Evolutionary conservation across 2,797 vertebrate species (phyloP).

Genomic region (Chelidonichthys spinosus): DNA sequence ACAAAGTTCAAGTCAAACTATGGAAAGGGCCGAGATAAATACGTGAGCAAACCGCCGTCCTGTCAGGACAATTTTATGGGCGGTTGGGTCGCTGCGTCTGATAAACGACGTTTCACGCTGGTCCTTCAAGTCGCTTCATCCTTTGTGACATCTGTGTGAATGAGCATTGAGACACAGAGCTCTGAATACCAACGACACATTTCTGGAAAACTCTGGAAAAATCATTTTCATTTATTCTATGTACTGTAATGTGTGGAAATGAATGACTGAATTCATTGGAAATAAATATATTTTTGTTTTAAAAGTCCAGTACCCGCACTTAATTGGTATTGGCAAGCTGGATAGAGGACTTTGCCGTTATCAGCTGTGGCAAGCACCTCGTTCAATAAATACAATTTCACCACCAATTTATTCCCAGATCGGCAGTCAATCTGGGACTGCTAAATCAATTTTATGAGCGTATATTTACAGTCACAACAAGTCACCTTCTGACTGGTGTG

Average conservation of each 20-base stretch:
- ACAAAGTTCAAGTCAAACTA: constrained; percentile 1
- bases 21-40: constrained; percentile 26
- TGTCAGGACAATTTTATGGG: constrained; percentile 50
- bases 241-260: not conserved
- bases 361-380: constrained; percentile 19
- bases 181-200: constrained; percentile 35
- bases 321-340: constrained; percentile 6
- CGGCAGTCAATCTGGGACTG: constrained; percentile 5
- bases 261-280: not conserved
- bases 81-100: constrained; percentile 28
- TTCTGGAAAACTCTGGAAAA: constrained; percentile 1
- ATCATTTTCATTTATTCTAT: not conserved
- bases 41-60: constrained; percentile 21
- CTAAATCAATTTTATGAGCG: constrained; percentile 37
- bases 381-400: constrained; percentile 29
- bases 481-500: constrained; percentile 6
- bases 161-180: constrained; percentile 13
- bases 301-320: constrained; percentile 26
- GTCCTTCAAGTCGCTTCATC: constrained; percentile 47
- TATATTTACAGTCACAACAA: constrained; percentile 23
- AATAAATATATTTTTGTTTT: not conserved
- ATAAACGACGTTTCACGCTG: constrained; percentile 46
- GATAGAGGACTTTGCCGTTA: constrained; percentile 1
- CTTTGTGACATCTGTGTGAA: constrained; percentile 44
- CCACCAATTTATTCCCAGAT: constrained; percentile 23